Base-by-base conservation (phyloP, 2,113 vertebrate species). In the Solea senegalensis region DNA sequence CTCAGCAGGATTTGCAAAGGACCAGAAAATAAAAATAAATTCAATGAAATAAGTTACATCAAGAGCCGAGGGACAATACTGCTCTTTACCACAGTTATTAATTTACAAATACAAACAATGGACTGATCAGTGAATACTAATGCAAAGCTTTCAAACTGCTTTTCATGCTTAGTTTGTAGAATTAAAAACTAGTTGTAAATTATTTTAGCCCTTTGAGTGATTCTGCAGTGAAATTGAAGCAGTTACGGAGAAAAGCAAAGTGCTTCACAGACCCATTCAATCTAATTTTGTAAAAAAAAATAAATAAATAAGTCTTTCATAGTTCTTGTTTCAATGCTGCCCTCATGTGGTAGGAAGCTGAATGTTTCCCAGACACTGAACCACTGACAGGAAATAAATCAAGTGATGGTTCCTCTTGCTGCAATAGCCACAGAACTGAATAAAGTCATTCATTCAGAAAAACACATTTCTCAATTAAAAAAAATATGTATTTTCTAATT, bases 311-410 rank as follows among this genome's bases (percentile, higher is more conserved):
- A 4, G 1, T 27, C 39, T 15, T 13, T 15, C 27, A 54, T 52
- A 51, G 79, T 89, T 78, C 63, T 86, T 91, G 87, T 70, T 81
- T 90, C 90, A 92, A 90, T 69, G 92, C 87, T 93, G 92, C 90
- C 91, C 88, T 83, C 91, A 74, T 88, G 90, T 91, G 92, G 58
- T 41, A 21, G 3, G 9, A 73, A 69, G 39, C 8, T 56, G 76
- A 56, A 85, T 13, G 15, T 27, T 52, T 41, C 40, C 7, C 53
- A 60, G 52, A 46, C 15, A 6, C 3, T 34, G 3, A 3, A 34
- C 34, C 34, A 27, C 15, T 27, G 65, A 53, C 43, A 44, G 8
- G 8, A 44, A 8, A 44, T 43, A 34, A 34, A 34, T 34, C 34
- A 34, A 34, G 34, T 34, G 5, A 11, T 44, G 43, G 43, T 8